Conservation (phyloP, 2,888 invertebrate genomes). For the Lepidocyrtoides sp. region DNA sequence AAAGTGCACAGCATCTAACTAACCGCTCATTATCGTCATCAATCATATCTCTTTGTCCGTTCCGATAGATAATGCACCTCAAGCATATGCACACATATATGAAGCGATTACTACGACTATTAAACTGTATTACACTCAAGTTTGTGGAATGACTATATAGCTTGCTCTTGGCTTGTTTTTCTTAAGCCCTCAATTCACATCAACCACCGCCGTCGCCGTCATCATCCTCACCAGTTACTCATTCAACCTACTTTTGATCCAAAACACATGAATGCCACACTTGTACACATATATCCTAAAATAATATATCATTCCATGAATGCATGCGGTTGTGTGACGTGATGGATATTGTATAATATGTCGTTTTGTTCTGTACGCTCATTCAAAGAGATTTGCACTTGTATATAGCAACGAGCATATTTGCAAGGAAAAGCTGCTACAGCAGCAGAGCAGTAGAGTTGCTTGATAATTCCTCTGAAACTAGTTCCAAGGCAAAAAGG, state of each 20-base stretch:
- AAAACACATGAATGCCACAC: conserved; percentile 34
- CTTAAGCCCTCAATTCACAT: conserved; percentile 69
- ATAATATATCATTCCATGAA: conserved; percentile 26
- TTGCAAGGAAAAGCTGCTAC: neutral
- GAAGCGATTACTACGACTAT: neutral
- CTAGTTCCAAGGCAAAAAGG: conserved; percentile 81
- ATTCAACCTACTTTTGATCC: conserved; percentile 72
- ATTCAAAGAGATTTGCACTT: conserved; percentile 8
- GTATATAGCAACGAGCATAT: neutral
- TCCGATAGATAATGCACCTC: neutral
- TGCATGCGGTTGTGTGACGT: neutral
- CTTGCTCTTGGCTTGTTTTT: conserved; percentile 78
- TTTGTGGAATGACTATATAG: conserved; percentile 39
- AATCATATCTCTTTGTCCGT: neutral
- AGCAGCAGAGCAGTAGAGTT: conserved; percentile 19
- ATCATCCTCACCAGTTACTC: conserved; percentile 58
- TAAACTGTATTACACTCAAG: neutral
- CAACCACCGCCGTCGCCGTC: conserved; percentile 18
- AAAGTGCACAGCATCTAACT: neutral
- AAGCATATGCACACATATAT: neutral
- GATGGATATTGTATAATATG: neutral
- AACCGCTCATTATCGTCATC: neutral
- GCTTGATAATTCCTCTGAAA: conserved; percentile 69
- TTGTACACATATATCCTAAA: conserved; percentile 13
- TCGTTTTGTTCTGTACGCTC: conserved; percentile 9